Base-by-base conservation (phyloP, 2,113 vertebrate species). In the Pelecanoides urinatrix region DNA sequence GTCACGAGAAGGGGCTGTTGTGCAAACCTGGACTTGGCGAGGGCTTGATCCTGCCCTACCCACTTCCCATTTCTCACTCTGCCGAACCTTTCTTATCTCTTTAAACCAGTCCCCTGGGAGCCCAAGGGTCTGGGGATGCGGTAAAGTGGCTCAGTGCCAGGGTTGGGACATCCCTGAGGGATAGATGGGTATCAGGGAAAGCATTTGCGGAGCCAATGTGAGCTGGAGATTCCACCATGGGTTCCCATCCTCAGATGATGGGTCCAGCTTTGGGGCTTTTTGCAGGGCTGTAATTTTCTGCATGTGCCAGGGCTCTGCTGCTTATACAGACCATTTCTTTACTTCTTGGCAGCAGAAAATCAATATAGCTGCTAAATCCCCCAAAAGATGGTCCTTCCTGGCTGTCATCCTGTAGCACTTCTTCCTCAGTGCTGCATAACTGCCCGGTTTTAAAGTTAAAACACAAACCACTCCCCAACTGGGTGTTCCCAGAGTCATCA, bases 71-170 rank as follows among this genome's bases (percentile, higher is more conserved):
- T 38, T 53, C 42, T 3, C 40, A 8, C 49, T 55, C 42, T 52
- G 22, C 47, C 17, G 9, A n/a, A 50, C 63, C 42, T 62, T 65
- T 36, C 14, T 77, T 18, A 5, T 56, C 27, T 61, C 78, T 75
- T 53, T 52, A 58, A 91, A 88, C 38, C 15, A 49, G 45, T 58
- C 23, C 32, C 32, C 16, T 77, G 36, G 42, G 42, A 67, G 22
- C 13, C 16, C 44, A 16, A 18, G 40, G 12, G 16, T 25, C 38
- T 26, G 13, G 30, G 49, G 19, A 22, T 63, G 21, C 2, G 0
- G 11, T 61, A 21, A 25, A 2, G 0, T n/a, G 45, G 14, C 45
- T 74, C 1, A 0, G 26, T 55, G 44, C 16, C 11, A 13, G 49
- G 32, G 12, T 3, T 70, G 63, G 45, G 19, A 65, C 42, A 16